Conservation (phyloP, 2,888 invertebrate genomes). For the Aricia artaxerxes region DNA sequence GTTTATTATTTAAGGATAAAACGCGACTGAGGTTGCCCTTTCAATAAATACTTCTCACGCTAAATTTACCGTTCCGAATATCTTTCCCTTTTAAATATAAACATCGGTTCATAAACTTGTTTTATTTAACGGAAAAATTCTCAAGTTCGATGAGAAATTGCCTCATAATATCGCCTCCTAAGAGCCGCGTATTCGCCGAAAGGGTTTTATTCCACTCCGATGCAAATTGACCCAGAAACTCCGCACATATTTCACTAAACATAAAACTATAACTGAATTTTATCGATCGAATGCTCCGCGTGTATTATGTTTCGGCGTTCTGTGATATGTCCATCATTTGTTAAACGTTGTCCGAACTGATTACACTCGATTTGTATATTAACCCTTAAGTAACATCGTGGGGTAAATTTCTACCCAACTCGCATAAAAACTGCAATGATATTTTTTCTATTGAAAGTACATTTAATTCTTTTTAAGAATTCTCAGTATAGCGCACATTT, state of each 20-base stretch:
- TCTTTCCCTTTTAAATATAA: constrained; percentile 29
- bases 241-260: constrained; percentile 34
- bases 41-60: background rate
- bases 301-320: background rate
- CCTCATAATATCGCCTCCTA: constrained; percentile 35
- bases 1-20: background rate
- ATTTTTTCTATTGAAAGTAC: too few relatives aligned
- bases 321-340: background rate
- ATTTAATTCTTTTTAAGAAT: too few relatives aligned
- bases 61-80: background rate
- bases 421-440: too few relatives aligned
- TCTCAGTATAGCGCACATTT: too few relatives aligned
- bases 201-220: constrained; percentile 39
- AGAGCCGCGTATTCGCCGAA: constrained; percentile 33
- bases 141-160: constrained; percentile 35
- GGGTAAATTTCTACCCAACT: too few relatives aligned
- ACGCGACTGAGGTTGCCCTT: background rate
- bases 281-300: background rate
- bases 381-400: too few relatives aligned
- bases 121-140: constrained; percentile 32
- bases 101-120: constrained; percentile 20
- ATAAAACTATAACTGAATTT: constrained; percentile 29
- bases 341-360: background rate
- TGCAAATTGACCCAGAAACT: constrained; percentile 35
- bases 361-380: background rate